Base-by-base conservation (phyloP, 2,888 invertebrate species). In the Luperina testacea region DNA sequence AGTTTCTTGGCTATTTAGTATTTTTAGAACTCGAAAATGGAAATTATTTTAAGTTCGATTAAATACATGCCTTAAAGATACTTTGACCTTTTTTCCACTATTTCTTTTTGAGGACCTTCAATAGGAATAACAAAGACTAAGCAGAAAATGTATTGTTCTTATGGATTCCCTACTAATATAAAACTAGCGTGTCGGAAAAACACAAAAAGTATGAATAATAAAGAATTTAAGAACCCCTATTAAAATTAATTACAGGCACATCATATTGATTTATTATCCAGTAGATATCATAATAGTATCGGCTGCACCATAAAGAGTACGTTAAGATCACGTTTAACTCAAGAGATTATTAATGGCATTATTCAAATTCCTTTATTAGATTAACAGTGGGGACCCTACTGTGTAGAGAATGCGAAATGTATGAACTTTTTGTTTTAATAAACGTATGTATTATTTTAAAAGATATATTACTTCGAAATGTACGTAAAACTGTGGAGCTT, bases 331-430 rank as follows among this genome's bases (percentile, higher is more conserved):
- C 88, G 86, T 88, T 89, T 89, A 88, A 86, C 85, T 86, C 89
- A 87, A 88, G 81, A 82, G 78, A 89, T 95, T 95, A 96, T 95
- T 96, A 94, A 96, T 96, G 94, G 92, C 92, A 91, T 93, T 95
- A 95, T 95, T 95, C 93, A 95, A 96, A 96, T 95, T 94, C 94
- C 91, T 95, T 95, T 95, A 95, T 96, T 95, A 95, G 95, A 95
- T 96, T 95, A 96, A 93, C 95, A 93, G 93, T 94, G 92, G 94
- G 92, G 91, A 93, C 90, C 94, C 95, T 94, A 95, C 95, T 94
- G 95, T 93, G 93, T 91, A 81, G 91, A 91, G 94, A 94, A 94
- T 94, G 94, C 94, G 84, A 95, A 94, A 92, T 91, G 86, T 89
- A 87, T 84, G 85, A 85, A 87, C 87, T 88, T 75, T 86, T 86